These are phyloP conservation scores for Macrosoma leucophasiata DNA, from an alignment of 2,888 invertebrate genomes.

Conservation along the genomic window DNA sequence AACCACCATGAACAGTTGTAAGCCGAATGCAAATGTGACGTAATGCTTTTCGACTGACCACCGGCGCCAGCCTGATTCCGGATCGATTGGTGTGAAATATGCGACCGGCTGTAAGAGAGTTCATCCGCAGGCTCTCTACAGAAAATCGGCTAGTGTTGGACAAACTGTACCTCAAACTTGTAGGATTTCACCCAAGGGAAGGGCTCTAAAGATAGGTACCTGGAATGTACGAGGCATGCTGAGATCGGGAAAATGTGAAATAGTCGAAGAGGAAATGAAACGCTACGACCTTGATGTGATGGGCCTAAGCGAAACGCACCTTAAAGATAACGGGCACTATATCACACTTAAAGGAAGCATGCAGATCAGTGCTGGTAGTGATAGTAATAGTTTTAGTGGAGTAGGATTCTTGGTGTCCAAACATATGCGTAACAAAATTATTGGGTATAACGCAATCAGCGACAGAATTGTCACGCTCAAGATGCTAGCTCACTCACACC, in stretches of 20 bases:
- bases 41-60: neutral
- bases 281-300: neutral
- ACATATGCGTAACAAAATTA: neutral
- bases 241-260: neutral
- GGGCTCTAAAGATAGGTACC: neutral
- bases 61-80: constrained; percentile 10
- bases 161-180: neutral
- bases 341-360: neutral
- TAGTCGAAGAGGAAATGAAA: constrained; percentile 3
- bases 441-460: neutral
- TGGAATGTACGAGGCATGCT: constrained; percentile 1
- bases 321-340: neutral
- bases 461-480: constrained; percentile 1
- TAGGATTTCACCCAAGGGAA: neutral
- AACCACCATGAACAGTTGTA: constrained; percentile 5
- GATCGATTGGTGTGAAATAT: constrained; percentile 12
- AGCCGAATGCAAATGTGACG: neutral
- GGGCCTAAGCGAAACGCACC: constrained; percentile 2
- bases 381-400: constrained; percentile 1
- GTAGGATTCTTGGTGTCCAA: constrained; percentile 1
- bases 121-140: neutral
- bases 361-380: neutral
- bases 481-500: neutral
- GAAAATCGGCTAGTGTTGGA: neutral
- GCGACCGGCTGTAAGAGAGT: constrained; percentile 6